These are phyloP conservation scores for Rhabditoides inermis DNA, from an alignment of 2,888 invertebrate species.

Conservation along the genomic window DNA sequence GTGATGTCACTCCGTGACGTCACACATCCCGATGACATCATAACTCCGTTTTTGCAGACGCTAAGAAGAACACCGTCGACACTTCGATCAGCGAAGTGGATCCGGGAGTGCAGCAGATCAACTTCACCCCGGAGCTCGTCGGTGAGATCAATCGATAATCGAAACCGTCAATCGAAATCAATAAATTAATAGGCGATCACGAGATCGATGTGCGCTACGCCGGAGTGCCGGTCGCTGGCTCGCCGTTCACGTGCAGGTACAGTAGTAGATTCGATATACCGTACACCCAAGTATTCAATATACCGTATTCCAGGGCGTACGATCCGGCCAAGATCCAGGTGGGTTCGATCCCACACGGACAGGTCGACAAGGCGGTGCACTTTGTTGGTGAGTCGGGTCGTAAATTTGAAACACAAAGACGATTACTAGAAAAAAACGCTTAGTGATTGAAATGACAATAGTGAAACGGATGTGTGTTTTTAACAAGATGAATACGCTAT, in stretches of 20 bases:
- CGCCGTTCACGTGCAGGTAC: slow-evolving; percentile 77
- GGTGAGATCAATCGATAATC: slow-evolving; percentile 55
- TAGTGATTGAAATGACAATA: no score
- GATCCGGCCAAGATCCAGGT: slow-evolving; percentile 72
- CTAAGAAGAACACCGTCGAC: slow-evolving; percentile 30
- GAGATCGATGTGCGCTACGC: slow-evolving; percentile 53
- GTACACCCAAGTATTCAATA: no score
- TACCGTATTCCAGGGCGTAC: slow-evolving; percentile 81
- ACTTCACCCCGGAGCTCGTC: slow-evolving; percentile 81
- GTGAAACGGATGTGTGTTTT: no score
- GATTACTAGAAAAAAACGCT: no score
- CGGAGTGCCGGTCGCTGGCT: slow-evolving; percentile 67
- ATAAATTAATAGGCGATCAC: slow-evolving; percentile 63
- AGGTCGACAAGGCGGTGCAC: slow-evolving; percentile 82
- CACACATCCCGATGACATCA: no score
- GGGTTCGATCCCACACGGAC: slow-evolving; percentile 70
- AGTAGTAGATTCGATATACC: no score
- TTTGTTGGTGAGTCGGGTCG: no score
- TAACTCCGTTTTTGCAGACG: slow-evolving; percentile 34
- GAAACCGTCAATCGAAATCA: slow-evolving; percentile 57
- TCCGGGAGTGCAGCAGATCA: slow-evolving; percentile 57
- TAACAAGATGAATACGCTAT: no score
- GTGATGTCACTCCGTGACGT: no score
- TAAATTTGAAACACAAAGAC: background rate
- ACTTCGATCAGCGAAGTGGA: slow-evolving; percentile 38